Base-by-base conservation (phyloP, 2,113 vertebrate genomes). In the Ursus arctos region DNA sequence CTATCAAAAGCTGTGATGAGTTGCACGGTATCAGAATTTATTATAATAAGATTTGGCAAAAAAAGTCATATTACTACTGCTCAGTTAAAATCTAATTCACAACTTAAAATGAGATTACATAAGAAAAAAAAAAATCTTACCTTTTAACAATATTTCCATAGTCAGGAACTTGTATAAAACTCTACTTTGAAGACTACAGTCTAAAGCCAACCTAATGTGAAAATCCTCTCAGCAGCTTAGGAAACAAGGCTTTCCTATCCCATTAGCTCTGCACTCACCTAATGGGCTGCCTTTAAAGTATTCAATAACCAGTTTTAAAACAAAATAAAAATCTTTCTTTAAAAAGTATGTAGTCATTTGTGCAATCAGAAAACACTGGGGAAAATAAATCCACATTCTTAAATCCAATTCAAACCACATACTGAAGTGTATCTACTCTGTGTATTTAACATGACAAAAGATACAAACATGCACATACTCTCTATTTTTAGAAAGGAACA, bases 91-190 rank as follows among this genome's bases (percentile, higher is more conserved):
- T 94, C 15, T 71, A 91, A 92, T 80, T 79, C 11, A 92, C 19
- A 97, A 95, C 11, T 97, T 86, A 95, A 0, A 57, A 59, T 89
- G 49, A 95, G n/a, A 90, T 76, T 63, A 95, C 49, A 33, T 51
- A 94, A 67, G 74, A 31, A 83, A 0, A 63, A 57, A 57, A 69
- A 79, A 72, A 59, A 65, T 21, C 98, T 99, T 98, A 99, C 98
- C 98, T 98, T 77, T 97, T 69, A 98, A 90, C 28, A 96, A 43
- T 88, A 95, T 95, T 76, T 98, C 76, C 71, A n/a, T 18, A 96
- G 72, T 97, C 74, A 98, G 88, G 71, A 97, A 88, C 92, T 47
- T 84, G 85, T 88, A 96, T 43, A 81, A 49, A 95, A 96, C n/a
- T 84, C 94, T 7, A 91, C 3, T 92, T 61, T 95, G 94, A 26